Conservation (phyloP, 2,797 vertebrate species). For the Propithecus deckenii region DNA sequence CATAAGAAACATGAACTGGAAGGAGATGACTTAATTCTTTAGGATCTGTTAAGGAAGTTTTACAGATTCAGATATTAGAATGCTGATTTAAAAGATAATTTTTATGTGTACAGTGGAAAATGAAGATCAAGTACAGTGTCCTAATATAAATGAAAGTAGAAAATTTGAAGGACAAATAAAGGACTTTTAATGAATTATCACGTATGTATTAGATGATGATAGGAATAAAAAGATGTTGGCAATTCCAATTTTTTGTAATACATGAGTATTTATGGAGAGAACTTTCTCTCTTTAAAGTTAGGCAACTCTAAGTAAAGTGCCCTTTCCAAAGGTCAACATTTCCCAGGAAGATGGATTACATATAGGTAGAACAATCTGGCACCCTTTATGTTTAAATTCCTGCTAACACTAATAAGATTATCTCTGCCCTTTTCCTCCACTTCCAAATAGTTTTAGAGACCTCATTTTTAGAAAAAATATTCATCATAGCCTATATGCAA, state of each 20-base stretch:
- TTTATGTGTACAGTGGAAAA: neutral
- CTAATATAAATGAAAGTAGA: neutral
- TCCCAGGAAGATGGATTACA: conserved; percentile 50
- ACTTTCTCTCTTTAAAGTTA: neutral
- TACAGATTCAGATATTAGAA: neutral
- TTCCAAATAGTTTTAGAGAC: neutral
- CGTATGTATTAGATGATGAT: neutral
- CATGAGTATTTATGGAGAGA: neutral
- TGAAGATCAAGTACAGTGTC: neutral
- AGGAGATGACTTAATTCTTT: neutral
- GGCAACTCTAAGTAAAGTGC: neutral
- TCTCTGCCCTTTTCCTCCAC: neutral
- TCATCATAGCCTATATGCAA: neutral
- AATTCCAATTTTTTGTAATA: neutral
- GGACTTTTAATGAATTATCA: neutral
- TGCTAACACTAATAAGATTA: conserved; percentile 41
- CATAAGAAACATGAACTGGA: neutral
- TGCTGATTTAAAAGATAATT: neutral
- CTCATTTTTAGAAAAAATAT: neutral
- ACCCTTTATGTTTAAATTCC: conserved; percentile 28
- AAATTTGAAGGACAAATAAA: neutral
- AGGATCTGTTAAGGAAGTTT: neutral
- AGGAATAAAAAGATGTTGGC: neutral
- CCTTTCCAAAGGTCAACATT: conserved; percentile 57
- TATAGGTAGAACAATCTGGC: neutral